Percentiles rank a stretch among this genome's conserved stretches.
Conservation (phyloP, 2,888 invertebrate species). For the Ferdinandea cuprea region DNA sequence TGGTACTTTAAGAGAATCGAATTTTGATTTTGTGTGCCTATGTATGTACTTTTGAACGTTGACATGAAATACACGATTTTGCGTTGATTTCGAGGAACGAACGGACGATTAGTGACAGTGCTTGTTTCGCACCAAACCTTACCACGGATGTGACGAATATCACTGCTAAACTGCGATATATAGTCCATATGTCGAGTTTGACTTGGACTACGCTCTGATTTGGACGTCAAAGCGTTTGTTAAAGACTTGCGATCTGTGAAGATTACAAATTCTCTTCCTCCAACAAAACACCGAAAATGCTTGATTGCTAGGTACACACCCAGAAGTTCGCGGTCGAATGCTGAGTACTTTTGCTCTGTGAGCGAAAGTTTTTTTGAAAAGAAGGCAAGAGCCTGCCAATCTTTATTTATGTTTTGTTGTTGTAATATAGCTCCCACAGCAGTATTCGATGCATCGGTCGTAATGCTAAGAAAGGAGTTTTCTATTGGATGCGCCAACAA, state of each 20-base stretch:
- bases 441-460: constrained; percentile 69
- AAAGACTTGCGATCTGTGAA: constrained; percentile 24
- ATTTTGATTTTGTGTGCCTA: too few species aligned
- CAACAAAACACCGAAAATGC: constrained; percentile 7
- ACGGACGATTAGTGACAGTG: too few species aligned
- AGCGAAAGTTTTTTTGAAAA: constrained; percentile 76
- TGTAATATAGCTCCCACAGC: constrained; percentile 76
- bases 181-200: constrained; percentile 14
- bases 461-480: constrained; percentile 1
- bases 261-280: constrained; percentile 12
- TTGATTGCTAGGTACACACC: constrained; percentile 17
- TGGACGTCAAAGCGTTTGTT: not conserved
- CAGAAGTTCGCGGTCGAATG: constrained; percentile 57
- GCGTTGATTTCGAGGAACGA: too few species aligned
- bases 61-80: too few species aligned
- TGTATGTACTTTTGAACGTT: too few species aligned
- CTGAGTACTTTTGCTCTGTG: constrained; percentile 76
- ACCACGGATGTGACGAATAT: constrained; percentile 5
- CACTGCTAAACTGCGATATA: constrained; percentile 15
- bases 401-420: constrained; percentile 67
- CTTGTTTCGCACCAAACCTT: too few species aligned
- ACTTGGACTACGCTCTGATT: constrained; percentile 8
- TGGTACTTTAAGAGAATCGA: too few species aligned
- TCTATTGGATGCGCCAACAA: constrained; percentile 31
- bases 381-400: constrained; percentile 76